Base-by-base conservation (phyloP, 2,113 vertebrate species). In the Daubentonia madagascariensis region DNA sequence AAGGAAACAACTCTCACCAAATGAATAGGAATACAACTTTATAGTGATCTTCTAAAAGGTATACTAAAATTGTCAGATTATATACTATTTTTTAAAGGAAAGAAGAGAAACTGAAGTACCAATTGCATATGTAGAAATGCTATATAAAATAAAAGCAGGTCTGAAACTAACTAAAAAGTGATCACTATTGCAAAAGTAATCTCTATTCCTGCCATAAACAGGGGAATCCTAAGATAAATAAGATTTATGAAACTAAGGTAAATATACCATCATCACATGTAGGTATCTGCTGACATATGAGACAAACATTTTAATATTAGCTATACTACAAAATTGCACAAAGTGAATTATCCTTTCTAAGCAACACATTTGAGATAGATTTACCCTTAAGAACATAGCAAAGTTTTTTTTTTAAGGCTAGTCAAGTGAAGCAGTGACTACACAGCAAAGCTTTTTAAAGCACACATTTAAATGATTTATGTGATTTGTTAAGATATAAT, bases 131-230 rank as follows among this genome's bases (percentile, higher is more conserved):
- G 48, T 7, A 88, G 40, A 96, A 81, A 89, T 76, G 84, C 16
- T 86, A 84, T 7, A 54, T 52, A 90, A 86, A 94, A 17, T 87
- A 96, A 94, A 89, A 57, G 25, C 50, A 85, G 16, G 28, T 94
- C 84, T 88, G 35, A 97, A 94, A 94, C 52, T 81, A 86, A 95
- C 68, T 89, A 85, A 91, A 91, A 97, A 95, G 20, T 73, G 50
- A 89, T 63, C 79, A 89, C 68, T 72, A 43, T 28, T 84, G 7
- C 30, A 89, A 89, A 10, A 92, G 16, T 35, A 79, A 68, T 17
- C 45, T 43, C 80, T 25, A 94, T 3, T 16, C 57, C 30, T 79
- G 30, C 8, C 79, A 91, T 50, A 91, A 96, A 84, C 0, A 59
- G 23, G 45, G 50, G 8, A 94, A 92, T 5, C 12, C 45, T 61